Base-by-base conservation (phyloP, 2,888 invertebrate species). In the Pyrrhia umbra region DNA sequence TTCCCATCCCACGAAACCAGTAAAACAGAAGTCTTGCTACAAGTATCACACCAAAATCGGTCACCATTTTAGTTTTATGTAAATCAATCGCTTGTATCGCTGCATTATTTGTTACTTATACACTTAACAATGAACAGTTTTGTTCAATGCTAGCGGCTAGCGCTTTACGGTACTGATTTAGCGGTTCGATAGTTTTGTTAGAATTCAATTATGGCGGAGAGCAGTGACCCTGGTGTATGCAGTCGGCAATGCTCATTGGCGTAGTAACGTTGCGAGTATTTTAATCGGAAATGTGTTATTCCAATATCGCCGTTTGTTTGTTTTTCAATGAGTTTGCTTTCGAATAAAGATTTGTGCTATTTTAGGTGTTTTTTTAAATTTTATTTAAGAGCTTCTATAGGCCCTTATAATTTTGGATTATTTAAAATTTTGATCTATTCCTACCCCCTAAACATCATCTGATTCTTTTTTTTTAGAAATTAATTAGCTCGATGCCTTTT, bases 101-200 rank as follows among this genome's bases (percentile, higher is more conserved):
- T 75, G 59, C 34, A 51, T 82, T 83, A 84, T 86, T 83, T 83
- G 75, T 83, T 79, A 78, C 74, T 70, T 81, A 81, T 81, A 78
- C 80, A 83, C 78, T 70, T 71, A 77, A 80, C 83, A 83, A 80
- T 81, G 80, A 85, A 84, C 83, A 69, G 85, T 85, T 84, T 79
- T 77, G 77, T 83, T 79, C 62, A 66, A 67, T 57, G 60, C 61
- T 50, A 63, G 62, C 71, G 46, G 62, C 42, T 56, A 66, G 62
- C 64, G 66, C 83, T 88, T 85, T 89, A 87, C 88, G 85, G 88
- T 88, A 83, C 87, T 85, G 89, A 90, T 91, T 90, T 88, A 89
- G 89, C 90, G 90, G 84, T 88, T 85, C 89, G 88, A 88, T 90
- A 89, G 88, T 86, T 90, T 88, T 89, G 88, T 89, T 88, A 88